Percentiles rank a stretch among this genome's conserved stretches.
Conservation (phyloP, 2,113 vertebrate species). For the Antechinus stuartii region DNA sequence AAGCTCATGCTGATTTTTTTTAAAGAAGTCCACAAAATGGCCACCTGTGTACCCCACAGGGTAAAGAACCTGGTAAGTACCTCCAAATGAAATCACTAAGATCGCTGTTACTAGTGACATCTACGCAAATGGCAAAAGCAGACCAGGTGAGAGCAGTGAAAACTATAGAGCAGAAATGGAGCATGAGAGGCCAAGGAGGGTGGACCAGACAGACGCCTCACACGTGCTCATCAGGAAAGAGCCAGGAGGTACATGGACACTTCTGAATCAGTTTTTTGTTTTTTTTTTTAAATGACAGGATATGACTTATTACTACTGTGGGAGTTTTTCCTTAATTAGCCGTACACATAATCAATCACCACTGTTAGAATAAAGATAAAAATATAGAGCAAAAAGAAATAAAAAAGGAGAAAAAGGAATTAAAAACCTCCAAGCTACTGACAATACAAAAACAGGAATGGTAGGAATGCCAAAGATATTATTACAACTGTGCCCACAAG, state of each 20-base stretch:
- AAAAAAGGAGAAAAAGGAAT: background rate
- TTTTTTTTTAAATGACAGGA: background rate
- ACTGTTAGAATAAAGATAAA: background rate
- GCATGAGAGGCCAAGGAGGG: background rate
- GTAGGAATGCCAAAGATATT: background rate
- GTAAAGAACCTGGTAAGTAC: background rate
- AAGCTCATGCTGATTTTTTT: background rate
- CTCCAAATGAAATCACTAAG: background rate
- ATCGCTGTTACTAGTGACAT: background rate
- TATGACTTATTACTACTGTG: background rate
- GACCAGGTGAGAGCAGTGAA: background rate
- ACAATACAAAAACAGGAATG: background rate
- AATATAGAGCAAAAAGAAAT: background rate
- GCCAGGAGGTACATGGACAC: background rate
- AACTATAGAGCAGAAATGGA: background rate
- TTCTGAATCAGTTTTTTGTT: background rate
- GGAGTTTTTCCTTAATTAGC: background rate
- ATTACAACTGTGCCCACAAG: background rate
- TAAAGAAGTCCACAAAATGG: background rate
- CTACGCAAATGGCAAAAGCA: background rate
- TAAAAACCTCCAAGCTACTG: background rate
- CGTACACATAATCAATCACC: background rate
- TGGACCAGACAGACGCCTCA: background rate
- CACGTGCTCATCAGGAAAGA: background rate
- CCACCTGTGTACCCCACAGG: background rate